Evolutionary conservation across 2,888 invertebrate genomes (phyloP), one percentile per base, ranked within the genome.

Genomic region (Aelia acuminata): DNA sequence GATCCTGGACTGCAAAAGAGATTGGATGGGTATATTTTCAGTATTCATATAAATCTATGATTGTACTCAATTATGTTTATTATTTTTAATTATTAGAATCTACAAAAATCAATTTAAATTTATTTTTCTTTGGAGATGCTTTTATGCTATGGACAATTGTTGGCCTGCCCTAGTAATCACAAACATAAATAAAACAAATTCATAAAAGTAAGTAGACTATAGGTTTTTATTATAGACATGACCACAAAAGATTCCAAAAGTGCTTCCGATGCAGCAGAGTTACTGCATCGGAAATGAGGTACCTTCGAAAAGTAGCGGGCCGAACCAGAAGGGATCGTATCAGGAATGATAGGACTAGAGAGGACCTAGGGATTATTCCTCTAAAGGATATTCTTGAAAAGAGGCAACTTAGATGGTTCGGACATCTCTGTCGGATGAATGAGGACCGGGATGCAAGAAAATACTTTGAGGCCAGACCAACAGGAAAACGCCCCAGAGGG

Each of bases 1-100:
- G 96, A 96, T 91, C 95, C 96, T 0, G 95, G 96, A 0, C 95
- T 95, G 89, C 92, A 92, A 49, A 94, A 94, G 70, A 93, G 93
- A 22, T 88, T 89, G 87, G 90, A 89, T 87, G 89, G 88, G 89
- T 89, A 88, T 20, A 48, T 48, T 35, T 35, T 31, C 39, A n/a
- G 18, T 47, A 20, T 57, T 22, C 31, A 31, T 63, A 63, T 63
- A 63, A 43, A 35, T 49, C 22, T 43, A 50, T 88, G n/a, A 53
- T 86, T 4, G 7, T 48, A 22, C 1, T 84, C 15, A 20, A 39
- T 35, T 39, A 63, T 43, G n/a, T 1, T 43, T 7, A 43, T 43
- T 43, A 43, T 43, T 43, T 35, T 18, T 43, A 10, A 13, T 47
- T 39, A 43, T 84, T 39, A 20, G 5, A 39, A 84, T 84, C 13